These are phyloP conservation scores for Micropterix aruncella DNA, from an alignment of 2,888 invertebrate genomes.

Conservation along the genomic window DNA sequence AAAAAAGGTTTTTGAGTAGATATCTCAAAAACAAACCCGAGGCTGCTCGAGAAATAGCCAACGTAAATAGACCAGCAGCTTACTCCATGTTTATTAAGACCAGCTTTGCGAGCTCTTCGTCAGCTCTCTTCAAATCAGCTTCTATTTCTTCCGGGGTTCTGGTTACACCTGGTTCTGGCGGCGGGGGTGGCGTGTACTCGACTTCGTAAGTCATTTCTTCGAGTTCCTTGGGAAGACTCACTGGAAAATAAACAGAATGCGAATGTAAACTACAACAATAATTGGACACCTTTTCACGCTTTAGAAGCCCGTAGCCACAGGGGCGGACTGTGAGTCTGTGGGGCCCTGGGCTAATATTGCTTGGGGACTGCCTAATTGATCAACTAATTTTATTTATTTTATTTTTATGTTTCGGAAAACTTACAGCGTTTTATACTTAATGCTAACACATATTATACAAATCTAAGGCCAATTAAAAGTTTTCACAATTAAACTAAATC, in stretches of 20 bases:
- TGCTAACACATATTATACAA: too few relatives aligned
- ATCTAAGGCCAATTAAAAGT: too few relatives aligned
- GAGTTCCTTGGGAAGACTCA: conserved; percentile 35
- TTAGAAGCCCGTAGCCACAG: too few relatives aligned
- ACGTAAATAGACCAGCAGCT: conserved; percentile 18
- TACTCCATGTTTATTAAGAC: conserved; percentile 57
- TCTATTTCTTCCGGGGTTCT: conserved; percentile 70
- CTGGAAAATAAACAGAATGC: conserved; percentile 31
- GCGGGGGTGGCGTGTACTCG: conserved; percentile 52
- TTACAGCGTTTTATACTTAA: too few relatives aligned
- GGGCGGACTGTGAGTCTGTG: too few relatives aligned
- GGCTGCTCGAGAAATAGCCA: not conserved
- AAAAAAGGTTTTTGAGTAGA: conserved; percentile 3
- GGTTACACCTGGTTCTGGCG: conserved; percentile 48
- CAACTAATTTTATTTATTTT: too few relatives aligned
- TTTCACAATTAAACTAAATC: too few relatives aligned
- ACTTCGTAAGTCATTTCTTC: conserved; percentile 50
- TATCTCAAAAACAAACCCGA: conserved; percentile 1
- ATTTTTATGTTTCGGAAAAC: too few relatives aligned
- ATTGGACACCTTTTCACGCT: too few relatives aligned
- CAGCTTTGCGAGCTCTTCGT: conserved; percentile 59
- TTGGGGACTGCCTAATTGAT: too few relatives aligned
- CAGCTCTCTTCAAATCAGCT: conserved; percentile 58
- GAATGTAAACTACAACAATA: too few relatives aligned
- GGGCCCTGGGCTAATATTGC: too few relatives aligned